Conservation (phyloP, 2,113 vertebrate species). For the Choloepus hoffmanni region DNA sequence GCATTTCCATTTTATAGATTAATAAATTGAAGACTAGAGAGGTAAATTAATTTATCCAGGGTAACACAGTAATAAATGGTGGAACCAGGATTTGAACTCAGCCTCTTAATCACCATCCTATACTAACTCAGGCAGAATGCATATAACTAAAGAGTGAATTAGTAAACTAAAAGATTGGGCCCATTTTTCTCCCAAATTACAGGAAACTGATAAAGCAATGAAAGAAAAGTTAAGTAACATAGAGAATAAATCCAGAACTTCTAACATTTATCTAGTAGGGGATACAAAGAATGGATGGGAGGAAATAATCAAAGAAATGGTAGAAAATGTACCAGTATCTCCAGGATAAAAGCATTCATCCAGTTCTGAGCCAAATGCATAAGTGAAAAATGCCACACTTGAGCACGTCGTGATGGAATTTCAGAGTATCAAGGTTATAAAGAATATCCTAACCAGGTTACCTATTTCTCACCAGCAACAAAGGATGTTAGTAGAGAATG, state of each 20-base stretch:
- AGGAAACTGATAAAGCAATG: neutral
- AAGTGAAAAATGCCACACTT: neutral
- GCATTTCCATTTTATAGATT: slow-evolving; percentile 15
- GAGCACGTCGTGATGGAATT: neutral
- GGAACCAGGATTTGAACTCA: slow-evolving; percentile 6
- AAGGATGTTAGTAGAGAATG: neutral
- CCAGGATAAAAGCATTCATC: slow-evolving; percentile 17
- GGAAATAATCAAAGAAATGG: slow-evolving; percentile 14
- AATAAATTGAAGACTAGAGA: slow-evolving; percentile 50
- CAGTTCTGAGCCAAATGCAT: neutral
- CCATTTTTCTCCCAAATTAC: neutral
- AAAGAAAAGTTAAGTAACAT: slow-evolving; percentile 1
- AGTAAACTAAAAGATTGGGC: neutral
- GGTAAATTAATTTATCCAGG: neutral
- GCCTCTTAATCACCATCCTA: neutral
- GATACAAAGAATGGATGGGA: neutral
- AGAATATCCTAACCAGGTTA: neutral
- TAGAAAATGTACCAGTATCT: neutral
- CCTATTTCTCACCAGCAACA: neutral
- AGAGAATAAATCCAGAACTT: neutral
- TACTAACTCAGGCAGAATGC: neutral
- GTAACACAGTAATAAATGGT: neutral
- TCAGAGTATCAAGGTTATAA: slow-evolving; percentile 42
- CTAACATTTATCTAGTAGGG: neutral
- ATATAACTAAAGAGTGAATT: neutral